Percentiles rank a stretch among this genome's conserved stretches.
Evolutionary conservation across 2,113 vertebrate species (phyloP).

Genomic region (Mirounga angustirostris): DNA sequence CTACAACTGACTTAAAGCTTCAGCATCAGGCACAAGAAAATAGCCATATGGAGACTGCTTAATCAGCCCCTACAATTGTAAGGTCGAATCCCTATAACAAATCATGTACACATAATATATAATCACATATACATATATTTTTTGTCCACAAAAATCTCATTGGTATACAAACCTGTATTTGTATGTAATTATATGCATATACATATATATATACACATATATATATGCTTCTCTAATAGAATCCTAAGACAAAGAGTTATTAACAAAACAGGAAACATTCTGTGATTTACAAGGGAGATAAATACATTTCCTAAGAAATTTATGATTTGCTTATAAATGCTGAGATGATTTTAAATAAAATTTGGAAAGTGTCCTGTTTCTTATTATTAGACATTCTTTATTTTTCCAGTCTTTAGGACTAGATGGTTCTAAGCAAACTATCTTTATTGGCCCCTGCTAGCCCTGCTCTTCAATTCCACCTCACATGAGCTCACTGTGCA

Average conservation of each 20-base stretch:
- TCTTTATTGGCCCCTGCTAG: neutral
- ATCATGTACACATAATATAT: neutral
- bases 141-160: neutral
- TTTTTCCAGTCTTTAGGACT: neutral
- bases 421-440: neutral
- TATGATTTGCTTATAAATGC: neutral
- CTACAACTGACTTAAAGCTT: neutral
- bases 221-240: neutral
- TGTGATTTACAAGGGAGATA: neutral
- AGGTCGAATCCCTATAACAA: neutral
- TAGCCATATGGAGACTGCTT: neutral
- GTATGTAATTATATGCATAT: neutral
- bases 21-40: neutral
- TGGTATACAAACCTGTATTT: neutral
- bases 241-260: neutral
- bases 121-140: neutral
- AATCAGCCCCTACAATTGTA: neutral
- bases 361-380: neutral
- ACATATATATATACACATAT: neutral
- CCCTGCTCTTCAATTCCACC: neutral
- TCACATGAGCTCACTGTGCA: neutral
- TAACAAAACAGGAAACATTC: neutral
- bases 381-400: neutral
- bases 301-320: neutral
- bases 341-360: neutral